Evolutionary conservation across 1,140 invertebrate genomes (phyloP).

Genomic region (Belonocnema kinseyi): DNA sequence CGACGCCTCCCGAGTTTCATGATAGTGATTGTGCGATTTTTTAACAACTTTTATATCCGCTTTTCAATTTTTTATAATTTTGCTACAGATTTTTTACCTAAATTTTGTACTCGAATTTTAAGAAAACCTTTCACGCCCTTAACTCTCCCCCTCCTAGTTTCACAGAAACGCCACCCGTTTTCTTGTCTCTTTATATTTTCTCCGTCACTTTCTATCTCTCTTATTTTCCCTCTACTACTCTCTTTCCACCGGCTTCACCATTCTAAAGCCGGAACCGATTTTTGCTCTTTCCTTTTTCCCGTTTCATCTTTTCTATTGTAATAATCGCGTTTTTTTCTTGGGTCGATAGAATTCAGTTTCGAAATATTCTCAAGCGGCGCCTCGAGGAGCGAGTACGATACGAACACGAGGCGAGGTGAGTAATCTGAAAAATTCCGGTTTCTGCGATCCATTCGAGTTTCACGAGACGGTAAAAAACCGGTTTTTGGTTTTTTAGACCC

Average conservation of each 20-base stretch:
- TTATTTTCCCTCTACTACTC: constrained; percentile 31
- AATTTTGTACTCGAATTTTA: not conserved
- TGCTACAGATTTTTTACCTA: not conserved
- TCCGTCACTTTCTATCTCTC: constrained; percentile 20
- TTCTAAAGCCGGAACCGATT: not conserved
- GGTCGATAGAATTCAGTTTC: constrained; percentile 4
- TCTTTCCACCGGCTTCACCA: not conserved
- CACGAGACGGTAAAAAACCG: not conserved
- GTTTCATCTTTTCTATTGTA: not conserved
- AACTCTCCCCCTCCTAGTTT: constrained; percentile 30
- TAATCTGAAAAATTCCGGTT: constrained; percentile 27
- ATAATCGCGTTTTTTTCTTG: not conserved
- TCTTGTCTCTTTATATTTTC: not conserved
- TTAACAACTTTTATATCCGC: not conserved
- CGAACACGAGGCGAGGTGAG: constrained; percentile 5
- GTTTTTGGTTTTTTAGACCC: not conserved
- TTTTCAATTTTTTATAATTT: too few relatives aligned
- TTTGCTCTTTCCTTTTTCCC: constrained; percentile 10
- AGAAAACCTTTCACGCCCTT: constrained; percentile 29
- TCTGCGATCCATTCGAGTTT: not conserved
- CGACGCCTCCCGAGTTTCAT: not conserved
- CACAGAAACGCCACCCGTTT: constrained; percentile 3
- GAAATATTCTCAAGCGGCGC: not conserved
- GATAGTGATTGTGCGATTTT: constrained; percentile 28
- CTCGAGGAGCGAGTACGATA: not conserved